phyloP scores from a whole-genome alignment of 1,140 invertebrate species.

The Andrena cerasifolii region DNA sequence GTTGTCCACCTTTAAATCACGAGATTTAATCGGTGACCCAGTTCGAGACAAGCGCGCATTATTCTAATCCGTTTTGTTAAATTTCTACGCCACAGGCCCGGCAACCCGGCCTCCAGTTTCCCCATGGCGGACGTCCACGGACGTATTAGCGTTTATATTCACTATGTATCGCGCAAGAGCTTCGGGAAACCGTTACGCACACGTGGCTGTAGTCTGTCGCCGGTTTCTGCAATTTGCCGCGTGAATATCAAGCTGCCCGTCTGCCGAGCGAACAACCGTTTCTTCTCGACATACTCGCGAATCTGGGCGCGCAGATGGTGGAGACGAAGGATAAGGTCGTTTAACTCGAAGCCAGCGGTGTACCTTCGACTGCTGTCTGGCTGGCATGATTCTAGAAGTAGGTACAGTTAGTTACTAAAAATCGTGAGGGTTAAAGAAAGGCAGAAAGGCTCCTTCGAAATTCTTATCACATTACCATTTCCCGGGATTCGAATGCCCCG shows the following conservation, averaged over 20 bases:
- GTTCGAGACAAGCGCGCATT: background rate
- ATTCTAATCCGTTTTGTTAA: conserved; percentile 25
- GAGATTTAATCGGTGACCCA: conserved; percentile 20
- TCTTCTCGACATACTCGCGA: background rate
- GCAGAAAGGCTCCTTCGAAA: too few species aligned
- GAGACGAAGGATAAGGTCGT: background rate
- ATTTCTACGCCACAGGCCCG: conserved; percentile 40
- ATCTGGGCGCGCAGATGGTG: background rate
- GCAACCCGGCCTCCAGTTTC: conserved; percentile 17
- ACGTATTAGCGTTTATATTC: conserved; percentile 29
- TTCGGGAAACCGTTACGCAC: conserved; percentile 46
- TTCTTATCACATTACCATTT: too few species aligned
- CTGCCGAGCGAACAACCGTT: background rate
- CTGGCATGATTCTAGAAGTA: background rate
- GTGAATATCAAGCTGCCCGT: conserved; percentile 16
- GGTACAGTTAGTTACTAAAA: too few species aligned
- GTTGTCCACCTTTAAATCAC: background rate
- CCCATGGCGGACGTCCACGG: conserved; percentile 30
- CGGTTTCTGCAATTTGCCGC: conserved; percentile 19
- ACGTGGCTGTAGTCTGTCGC: conserved; percentile 3
- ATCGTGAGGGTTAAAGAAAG: too few species aligned
- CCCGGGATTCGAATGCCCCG: too few species aligned
- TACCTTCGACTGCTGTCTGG: background rate
- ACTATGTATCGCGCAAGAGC: conserved; percentile 7
- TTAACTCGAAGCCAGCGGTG: background rate